These are phyloP conservation scores for Heliconius aoede DNA, from an alignment of 2,888 invertebrate species.

Conservation along the genomic window DNA sequence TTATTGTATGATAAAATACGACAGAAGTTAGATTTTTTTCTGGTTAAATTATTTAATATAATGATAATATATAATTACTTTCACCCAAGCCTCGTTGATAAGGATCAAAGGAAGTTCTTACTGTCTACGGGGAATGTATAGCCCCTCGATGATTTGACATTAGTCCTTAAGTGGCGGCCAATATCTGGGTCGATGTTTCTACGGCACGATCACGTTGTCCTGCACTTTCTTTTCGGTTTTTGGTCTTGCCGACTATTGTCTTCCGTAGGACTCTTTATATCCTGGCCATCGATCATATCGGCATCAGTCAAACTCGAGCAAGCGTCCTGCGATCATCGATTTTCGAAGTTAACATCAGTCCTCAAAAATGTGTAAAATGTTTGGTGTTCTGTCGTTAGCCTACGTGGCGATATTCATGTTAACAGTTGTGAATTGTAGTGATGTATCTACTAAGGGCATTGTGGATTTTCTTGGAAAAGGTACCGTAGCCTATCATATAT, in stretches of 20 bases:
- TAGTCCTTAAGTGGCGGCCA: conserved; percentile 68
- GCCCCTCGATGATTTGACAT: conserved; percentile 72
- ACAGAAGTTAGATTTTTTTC: background rate
- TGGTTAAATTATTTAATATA: conserved; percentile 14
- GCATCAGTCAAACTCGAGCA: conserved; percentile 73
- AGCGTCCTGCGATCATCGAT: conserved; percentile 54
- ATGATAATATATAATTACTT: conserved; percentile 57
- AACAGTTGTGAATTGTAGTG: conserved; percentile 67
- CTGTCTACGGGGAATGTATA: conserved; percentile 67
- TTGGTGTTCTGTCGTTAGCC: conserved; percentile 65
- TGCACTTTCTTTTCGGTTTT: conserved; percentile 79
- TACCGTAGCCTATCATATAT: conserved; percentile 58
- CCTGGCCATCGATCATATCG: conserved; percentile 68
- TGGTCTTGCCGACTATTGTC: conserved; percentile 77
- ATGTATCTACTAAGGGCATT: conserved; percentile 51
- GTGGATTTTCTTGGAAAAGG: conserved; percentile 67
- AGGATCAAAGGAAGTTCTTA: conserved; percentile 59
- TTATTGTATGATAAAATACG: background rate
- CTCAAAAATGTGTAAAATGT: conserved; percentile 71
- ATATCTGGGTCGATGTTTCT: conserved; percentile 77
- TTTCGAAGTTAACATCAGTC: conserved; percentile 40
- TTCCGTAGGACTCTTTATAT: conserved; percentile 79
- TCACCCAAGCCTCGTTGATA: conserved; percentile 64
- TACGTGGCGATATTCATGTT: conserved; percentile 67
- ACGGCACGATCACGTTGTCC: conserved; percentile 76